Evolutionary conservation across 2,888 invertebrate species (phyloP).

Genomic region (Heliconius ismenius): DNA sequence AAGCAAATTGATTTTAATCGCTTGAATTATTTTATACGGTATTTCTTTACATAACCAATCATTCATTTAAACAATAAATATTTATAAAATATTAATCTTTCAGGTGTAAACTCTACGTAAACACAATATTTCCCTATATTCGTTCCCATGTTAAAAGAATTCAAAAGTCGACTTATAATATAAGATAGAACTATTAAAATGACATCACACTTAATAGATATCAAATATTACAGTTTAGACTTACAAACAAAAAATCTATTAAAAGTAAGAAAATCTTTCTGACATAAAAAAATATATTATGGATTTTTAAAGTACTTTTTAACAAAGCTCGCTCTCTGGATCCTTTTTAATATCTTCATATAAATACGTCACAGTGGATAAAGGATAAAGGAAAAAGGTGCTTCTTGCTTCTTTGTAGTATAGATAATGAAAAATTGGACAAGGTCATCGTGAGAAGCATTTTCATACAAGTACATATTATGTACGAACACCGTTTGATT

Average conservation of each 20-base stretch:
- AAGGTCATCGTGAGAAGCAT: conserved; percentile 63
- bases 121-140: too few relatives aligned
- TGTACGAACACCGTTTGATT: conserved; percentile 3
- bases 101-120: too few relatives aligned
- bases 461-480: conserved; percentile 71
- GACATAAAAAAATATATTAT: background rate
- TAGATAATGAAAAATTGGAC: conserved; percentile 69
- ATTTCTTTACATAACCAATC: background rate
- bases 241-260: background rate
- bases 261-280: background rate
- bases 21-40: background rate
- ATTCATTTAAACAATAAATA: background rate
- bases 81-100: background rate
- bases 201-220: background rate
- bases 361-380: conserved; percentile 59
- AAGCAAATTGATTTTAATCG: background rate
- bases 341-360: conserved; percentile 57
- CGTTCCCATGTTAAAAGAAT: too few relatives aligned
- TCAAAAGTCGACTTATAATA: too few relatives aligned
- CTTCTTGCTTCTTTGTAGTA: conserved; percentile 62
- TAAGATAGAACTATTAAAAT: background rate
- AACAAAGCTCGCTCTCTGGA: conserved; percentile 57
- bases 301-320: conserved; percentile 49
- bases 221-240: background rate
- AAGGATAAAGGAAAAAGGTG: conserved; percentile 57